Conservation (phyloP, 2,888 invertebrate genomes). For the Ochropleura leucogaster region DNA sequence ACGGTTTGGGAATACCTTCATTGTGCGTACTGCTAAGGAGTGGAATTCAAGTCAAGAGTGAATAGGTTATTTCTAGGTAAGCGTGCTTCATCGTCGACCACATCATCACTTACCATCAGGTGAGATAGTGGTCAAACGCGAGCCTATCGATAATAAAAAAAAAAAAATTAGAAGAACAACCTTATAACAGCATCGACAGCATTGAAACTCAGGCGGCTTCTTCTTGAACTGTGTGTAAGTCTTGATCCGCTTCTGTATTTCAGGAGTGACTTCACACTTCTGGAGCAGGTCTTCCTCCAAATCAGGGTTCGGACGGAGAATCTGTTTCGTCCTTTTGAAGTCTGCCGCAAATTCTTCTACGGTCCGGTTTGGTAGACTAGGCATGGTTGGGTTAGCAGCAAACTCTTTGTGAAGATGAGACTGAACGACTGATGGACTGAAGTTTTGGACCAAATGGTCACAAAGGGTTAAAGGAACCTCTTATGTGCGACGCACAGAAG, state of each 20-base stretch:
- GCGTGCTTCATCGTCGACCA: too few species aligned
- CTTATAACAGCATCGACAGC: slow-evolving; percentile 56
- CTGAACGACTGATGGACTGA: not conserved
- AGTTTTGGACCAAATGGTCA: not conserved
- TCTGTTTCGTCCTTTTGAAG: slow-evolving; percentile 16
- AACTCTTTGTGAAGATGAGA: not conserved
- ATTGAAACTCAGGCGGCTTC: slow-evolving; percentile 40
- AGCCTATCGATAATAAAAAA: too few species aligned
- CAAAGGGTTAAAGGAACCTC: not conserved
- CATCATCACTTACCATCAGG: too few species aligned
- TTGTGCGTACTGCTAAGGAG: too few species aligned
- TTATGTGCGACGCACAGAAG: not conserved
- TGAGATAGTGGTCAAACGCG: too few species aligned
- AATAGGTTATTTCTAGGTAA: too few species aligned
- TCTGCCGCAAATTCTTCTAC: slow-evolving; percentile 36
- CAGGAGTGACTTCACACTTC: slow-evolving; percentile 60
- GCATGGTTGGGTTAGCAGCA: not conserved
- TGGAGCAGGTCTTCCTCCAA: slow-evolving; percentile 68
- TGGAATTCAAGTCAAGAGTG: too few species aligned
- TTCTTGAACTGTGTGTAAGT: slow-evolving; percentile 50
- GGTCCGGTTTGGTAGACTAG: slow-evolving; percentile 31
- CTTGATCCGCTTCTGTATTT: slow-evolving; percentile 50
- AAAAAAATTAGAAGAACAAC: slow-evolving; percentile 15
- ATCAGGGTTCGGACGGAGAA: slow-evolving; percentile 66
- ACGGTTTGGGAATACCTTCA: too few species aligned